phyloP scores from a whole-genome alignment of 2,113 vertebrate genomes.

The Podocnemis expansa region DNA sequence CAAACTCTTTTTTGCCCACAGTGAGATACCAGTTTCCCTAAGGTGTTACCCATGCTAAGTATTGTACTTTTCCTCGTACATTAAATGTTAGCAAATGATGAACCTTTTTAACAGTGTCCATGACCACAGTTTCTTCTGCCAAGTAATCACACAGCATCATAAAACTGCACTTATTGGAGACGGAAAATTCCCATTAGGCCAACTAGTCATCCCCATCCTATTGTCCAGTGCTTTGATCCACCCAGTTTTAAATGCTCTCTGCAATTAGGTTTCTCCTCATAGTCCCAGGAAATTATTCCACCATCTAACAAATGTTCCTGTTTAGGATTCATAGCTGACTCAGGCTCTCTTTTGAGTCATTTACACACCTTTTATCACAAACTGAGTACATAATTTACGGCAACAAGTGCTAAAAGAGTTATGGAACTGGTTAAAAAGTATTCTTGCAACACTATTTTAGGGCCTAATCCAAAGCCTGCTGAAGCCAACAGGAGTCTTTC shows the following conservation, averaged over 20 bases:
- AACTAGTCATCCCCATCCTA: background rate
- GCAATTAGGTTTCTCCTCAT: background rate
- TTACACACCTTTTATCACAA: background rate
- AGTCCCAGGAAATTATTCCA: background rate
- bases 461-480: background rate
- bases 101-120: background rate
- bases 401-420: background rate
- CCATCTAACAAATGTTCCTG: background rate
- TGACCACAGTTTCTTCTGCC: background rate
- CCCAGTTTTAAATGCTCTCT: background rate
- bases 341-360: background rate
- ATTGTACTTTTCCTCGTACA: background rate
- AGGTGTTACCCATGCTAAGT: background rate
- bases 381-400: background rate
- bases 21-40: background rate
- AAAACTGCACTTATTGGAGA: background rate
- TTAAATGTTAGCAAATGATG: background rate
- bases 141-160: background rate
- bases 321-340: background rate
- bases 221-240: background rate
- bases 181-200: background rate
- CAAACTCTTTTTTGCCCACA: background rate
- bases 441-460: rapidly evolving
- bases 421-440: background rate
- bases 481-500: background rate